Base-by-base conservation (phyloP, 2,113 vertebrate species). In the Neodontobutis hainanensis region DNA sequence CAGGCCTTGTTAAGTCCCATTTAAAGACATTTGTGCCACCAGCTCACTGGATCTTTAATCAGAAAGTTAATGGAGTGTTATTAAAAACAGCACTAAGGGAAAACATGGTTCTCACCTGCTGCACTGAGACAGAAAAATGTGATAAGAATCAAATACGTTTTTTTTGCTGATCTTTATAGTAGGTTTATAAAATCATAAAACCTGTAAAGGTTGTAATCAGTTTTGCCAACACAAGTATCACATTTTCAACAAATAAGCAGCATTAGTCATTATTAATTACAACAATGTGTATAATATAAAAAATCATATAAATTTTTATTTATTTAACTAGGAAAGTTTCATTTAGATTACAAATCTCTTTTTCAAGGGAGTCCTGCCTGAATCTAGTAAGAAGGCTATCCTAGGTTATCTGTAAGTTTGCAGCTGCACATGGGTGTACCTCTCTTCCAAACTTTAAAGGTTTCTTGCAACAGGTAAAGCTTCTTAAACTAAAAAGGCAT, bases 1-100 rank as follows among this genome's bases (percentile, higher is more conserved):
- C 64, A 46, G 76, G 64, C 11, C 51, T 82, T 65, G 78, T 85
- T 90, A 83, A 79, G 65, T 74, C 43, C 68, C 87, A 84, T 77
- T 88, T 88, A 91, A 1, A 65, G 70, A 64, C 70, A 64, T 66
- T 73, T 61, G 78, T 78, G 73, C 60, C 76, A 68, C 60, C 73
- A 48, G 65, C 70, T 77, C 64, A 53, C 70, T 57, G 62, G 80
- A 68, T 76, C 84, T 85, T 89, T 86, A 90, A 85, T 88, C 87
- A 82, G 70, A 34, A 72, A 71, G 80, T 70, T 85, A 91, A 91
- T 91, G 87, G 87, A 52, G 60, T 64, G 32, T 90, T 84, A 84
- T 82, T 74, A 78, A 87, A 83, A 86, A 75, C 61, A 72, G 70
- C 69, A 64, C 47, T 7, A 0, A 60, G 44, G 75, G 65, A 77